phyloP scores from a whole-genome alignment of 2,113 vertebrate genomes.

The Gymnorhina tibicen region DNA sequence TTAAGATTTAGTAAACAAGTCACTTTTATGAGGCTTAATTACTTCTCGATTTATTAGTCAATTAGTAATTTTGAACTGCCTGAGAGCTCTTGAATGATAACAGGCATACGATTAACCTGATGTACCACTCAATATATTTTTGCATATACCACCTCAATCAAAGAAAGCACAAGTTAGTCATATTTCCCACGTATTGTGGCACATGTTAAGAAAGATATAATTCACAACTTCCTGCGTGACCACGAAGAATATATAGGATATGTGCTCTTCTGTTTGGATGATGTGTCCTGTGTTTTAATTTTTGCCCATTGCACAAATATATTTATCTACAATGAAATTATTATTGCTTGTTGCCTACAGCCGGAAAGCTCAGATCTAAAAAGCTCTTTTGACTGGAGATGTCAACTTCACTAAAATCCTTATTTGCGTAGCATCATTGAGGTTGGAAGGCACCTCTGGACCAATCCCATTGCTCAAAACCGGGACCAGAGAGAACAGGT shows the following conservation, averaged over 20 bases:
- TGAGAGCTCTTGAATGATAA: not conserved
- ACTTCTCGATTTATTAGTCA: not conserved
- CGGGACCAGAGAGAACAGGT: not conserved
- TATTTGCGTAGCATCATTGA: not conserved
- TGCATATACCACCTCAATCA: not conserved
- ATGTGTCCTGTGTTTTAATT: not conserved
- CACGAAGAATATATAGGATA: not conserved
- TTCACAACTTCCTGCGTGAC: not conserved
- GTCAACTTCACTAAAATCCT: not conserved
- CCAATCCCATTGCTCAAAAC: not conserved
- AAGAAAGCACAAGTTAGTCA: not conserved
- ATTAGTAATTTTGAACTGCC: not conserved
- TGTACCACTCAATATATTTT: not conserved
- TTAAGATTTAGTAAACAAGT: not conserved
- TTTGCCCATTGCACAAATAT: not conserved
- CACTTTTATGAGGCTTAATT: not conserved
- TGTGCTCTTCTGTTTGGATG: not conserved
- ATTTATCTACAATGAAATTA: not conserved
- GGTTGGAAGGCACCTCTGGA: not conserved
- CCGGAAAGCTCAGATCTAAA: not conserved
- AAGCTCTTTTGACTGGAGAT: not conserved
- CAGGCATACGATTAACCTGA: not conserved
- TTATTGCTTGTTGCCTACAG: not conserved
- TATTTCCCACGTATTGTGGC: not conserved
- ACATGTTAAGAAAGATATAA: not conserved